These are phyloP conservation scores for Florisuga fusca DNA, from an alignment of 2,797 vertebrate species.

Conservation along the genomic window DNA sequence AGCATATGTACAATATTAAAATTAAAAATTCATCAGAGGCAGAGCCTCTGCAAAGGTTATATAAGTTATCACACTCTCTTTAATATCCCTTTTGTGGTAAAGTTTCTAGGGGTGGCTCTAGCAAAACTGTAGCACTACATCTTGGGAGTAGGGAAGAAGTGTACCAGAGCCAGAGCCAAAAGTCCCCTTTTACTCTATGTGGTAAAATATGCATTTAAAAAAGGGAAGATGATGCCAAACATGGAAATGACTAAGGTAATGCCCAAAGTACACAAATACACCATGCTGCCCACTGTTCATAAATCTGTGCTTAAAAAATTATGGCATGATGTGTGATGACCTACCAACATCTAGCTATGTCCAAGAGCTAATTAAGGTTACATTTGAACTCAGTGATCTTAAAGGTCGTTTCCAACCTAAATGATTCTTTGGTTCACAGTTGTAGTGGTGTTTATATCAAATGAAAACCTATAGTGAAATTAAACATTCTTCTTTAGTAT, in stretches of 20 bases:
- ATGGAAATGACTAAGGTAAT: background rate
- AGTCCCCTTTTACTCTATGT: background rate
- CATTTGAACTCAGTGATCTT: too few species aligned
- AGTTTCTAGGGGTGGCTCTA: background rate
- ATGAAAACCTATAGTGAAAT: background rate
- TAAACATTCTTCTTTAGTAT: background rate
- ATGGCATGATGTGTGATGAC: background rate
- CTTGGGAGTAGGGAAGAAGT: background rate
- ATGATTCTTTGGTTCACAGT: background rate
- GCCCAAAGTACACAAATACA: background rate
- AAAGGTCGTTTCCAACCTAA: too few species aligned
- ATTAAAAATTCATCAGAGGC: background rate
- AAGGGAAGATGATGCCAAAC: background rate
- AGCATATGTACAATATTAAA: background rate
- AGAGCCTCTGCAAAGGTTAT: background rate
- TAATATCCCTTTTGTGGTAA: background rate
- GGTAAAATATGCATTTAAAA: background rate
- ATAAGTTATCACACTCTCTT: background rate
- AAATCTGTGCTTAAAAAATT: slow-evolving; percentile 44
- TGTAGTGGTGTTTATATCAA: background rate
- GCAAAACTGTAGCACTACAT: background rate
- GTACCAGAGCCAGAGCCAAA: background rate
- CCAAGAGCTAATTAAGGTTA: background rate
- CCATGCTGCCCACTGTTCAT: background rate
- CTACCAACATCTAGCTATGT: background rate